phyloP scores from a whole-genome alignment of 2,888 invertebrate genomes.

The Nemotelus pantherinus region DNA sequence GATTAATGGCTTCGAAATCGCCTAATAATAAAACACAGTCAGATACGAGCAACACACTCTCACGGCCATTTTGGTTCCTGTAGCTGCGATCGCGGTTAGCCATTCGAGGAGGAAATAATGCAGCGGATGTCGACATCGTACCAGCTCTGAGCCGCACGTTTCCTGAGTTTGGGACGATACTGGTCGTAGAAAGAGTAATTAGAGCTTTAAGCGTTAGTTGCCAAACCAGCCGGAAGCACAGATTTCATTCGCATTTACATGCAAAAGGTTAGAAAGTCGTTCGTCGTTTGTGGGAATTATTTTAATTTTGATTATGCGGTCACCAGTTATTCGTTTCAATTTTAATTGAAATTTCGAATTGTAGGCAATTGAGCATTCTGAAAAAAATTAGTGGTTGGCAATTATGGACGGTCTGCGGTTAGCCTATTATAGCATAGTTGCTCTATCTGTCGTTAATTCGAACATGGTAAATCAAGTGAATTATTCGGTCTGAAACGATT shows the following conservation, averaged over 20 bases:
- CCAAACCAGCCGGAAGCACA: constrained; percentile 30
- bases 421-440: too few relatives aligned
- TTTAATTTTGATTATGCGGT: constrained; percentile 27
- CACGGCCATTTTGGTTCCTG: constrained; percentile 5
- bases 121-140: not conserved
- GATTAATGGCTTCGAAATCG: constrained; percentile 34
- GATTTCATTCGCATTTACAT: constrained; percentile 33
- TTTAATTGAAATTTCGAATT: constrained; percentile 40
- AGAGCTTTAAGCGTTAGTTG: constrained; percentile 28
- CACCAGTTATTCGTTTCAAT: not conserved
- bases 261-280: constrained; percentile 18
- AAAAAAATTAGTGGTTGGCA: constrained; percentile 17
- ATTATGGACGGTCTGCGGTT: too few relatives aligned
- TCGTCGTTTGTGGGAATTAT: constrained; percentile 1
- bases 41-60: not conserved
- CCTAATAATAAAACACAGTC: constrained; percentile 33
- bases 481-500: too few relatives aligned
- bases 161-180: not conserved
- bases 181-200: constrained; percentile 3
- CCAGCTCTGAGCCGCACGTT: too few relatives aligned
- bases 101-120: not conserved
- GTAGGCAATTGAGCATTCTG: constrained; percentile 30
- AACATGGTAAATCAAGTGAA: too few relatives aligned
- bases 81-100: not conserved
- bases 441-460: too few relatives aligned